Evolutionary conservation across 1,140 invertebrate species (phyloP).

Genomic region (Drosophila paulistorum): DNA sequence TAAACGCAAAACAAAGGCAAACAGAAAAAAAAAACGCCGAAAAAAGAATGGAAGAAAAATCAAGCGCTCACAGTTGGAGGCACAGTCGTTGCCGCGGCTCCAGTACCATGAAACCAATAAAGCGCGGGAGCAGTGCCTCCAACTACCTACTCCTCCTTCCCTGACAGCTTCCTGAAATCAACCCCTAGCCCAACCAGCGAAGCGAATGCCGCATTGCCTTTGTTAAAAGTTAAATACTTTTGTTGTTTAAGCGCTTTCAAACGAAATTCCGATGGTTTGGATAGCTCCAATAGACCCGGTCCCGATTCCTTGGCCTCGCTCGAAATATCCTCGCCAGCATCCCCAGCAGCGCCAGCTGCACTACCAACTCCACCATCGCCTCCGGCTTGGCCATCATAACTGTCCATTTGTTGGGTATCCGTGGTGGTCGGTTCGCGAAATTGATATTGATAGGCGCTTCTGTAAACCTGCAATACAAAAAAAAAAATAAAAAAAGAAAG

Average conservation of each 20-base stretch:
- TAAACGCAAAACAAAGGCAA: constrained; percentile 79
- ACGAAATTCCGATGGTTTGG: constrained; percentile 83
- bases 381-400: constrained; percentile 53
- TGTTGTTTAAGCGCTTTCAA: constrained; percentile 82
- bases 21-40: constrained; percentile 52
- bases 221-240: constrained; percentile 82
- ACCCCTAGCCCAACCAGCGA: constrained; percentile 31
- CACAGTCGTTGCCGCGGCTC: constrained; percentile 39
- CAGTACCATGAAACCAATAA: constrained; percentile 65
- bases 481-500: constrained; percentile 8
- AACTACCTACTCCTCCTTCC: not conserved
- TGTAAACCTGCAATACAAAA: constrained; percentile 67
- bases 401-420: constrained; percentile 66
- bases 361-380: constrained; percentile 21
- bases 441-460: constrained; percentile 76
- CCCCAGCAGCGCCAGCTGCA: constrained; percentile 41
- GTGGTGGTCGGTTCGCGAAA: constrained; percentile 79
- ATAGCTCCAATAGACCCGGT: constrained; percentile 79
- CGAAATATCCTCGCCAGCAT: constrained; percentile 62
- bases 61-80: constrained; percentile 49
- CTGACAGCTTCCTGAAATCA: constrained; percentile 4
- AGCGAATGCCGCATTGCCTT: constrained; percentile 61
- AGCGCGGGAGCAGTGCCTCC: constrained; percentile 51
- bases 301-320: constrained; percentile 74
- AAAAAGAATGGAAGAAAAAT: constrained; percentile 23